These are phyloP conservation scores for Megaceryle torquata DNA, from an alignment of 2,113 vertebrate species.

Conservation along the genomic window DNA sequence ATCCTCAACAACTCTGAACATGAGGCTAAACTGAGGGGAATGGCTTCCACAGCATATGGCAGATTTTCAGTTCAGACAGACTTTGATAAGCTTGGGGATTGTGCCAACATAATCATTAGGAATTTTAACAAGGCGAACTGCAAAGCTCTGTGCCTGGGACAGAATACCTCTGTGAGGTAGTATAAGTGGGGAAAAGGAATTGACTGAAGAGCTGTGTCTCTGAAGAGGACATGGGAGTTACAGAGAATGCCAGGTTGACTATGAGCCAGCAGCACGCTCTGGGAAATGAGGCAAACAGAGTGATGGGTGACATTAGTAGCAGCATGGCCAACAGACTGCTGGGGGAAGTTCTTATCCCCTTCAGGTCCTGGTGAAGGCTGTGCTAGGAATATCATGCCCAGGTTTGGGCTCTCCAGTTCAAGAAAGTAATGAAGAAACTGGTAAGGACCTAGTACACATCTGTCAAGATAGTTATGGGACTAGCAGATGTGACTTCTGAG, in stretches of 20 bases:
- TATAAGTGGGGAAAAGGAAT: not conserved
- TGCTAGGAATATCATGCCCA: not conserved
- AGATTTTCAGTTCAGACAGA: not conserved
- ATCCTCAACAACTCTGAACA: not conserved
- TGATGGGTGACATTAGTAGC: not conserved
- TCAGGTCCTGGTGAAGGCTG: not conserved
- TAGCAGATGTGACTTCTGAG: not conserved
- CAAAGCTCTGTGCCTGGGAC: rapidly evolving
- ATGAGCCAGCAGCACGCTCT: not conserved
- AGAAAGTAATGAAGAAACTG: not conserved
- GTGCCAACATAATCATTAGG: not conserved
- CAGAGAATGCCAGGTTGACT: not conserved
- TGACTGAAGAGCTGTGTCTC: not conserved
- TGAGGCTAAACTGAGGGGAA: not conserved
- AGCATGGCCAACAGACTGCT: not conserved
- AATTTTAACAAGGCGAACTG: not conserved
- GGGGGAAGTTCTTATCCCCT: not conserved
- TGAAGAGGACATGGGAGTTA: not conserved
- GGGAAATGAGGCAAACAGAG: not conserved
- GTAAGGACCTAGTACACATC: not conserved
- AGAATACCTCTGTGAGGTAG: not conserved
- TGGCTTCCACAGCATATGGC: not conserved
- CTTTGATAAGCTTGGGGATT: not conserved
- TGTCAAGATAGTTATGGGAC: not conserved
- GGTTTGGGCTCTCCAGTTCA: not conserved